Evolutionary conservation across 2,797 vertebrate species (phyloP), one percentile per base, ranked within the genome.

Genomic region (Acanthurus leucopareius): DNA sequence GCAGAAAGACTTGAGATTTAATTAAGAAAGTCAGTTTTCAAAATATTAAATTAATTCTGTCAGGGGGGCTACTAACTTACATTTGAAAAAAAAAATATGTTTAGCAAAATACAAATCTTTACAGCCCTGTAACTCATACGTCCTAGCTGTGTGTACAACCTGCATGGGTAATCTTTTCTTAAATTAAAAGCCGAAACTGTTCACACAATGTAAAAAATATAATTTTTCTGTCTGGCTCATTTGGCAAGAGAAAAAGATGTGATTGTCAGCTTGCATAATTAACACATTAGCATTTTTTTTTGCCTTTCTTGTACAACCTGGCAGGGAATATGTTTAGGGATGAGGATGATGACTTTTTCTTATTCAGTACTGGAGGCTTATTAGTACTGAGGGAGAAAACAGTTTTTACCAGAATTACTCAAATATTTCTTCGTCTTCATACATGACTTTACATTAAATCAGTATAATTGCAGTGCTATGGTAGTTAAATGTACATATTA

Each of bases 381-480:
- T 62, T n/a, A 81, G 54, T 44, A 45, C 20, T n/a, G 2, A 3
- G 16, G 10, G 7, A 16, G n/a, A 35, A 64, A 3, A 64, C 6
- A 42, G 13, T 42, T 42, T 38, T 19, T 44, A 40, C 19, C 5
- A 52, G 7, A 38, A 45, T 20, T 5, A 38, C 32, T 35, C 11
- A 7, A 42, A 73, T 48, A 16, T 38, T n/a, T 42, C 45, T 42
- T 48, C 40, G 22, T 60, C 7, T 7, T 61, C 42, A 19, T 5
- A 48, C 20, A 72, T 63, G 49, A 56, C 32, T 54, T 57, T 62
- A 44, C 42, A 22, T 69, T n/a, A 16, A 54, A 60, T 75, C 32
- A n/a, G 22, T 72, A 38, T 62, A 44, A 79, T 72, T n/a, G 45
- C 57, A 45, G 49, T 51, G 35, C 35, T 73, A 44, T 5, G 53